phyloP scores from a whole-genome alignment of 2,888 invertebrate species.

The Celastrina argiolus region DNA sequence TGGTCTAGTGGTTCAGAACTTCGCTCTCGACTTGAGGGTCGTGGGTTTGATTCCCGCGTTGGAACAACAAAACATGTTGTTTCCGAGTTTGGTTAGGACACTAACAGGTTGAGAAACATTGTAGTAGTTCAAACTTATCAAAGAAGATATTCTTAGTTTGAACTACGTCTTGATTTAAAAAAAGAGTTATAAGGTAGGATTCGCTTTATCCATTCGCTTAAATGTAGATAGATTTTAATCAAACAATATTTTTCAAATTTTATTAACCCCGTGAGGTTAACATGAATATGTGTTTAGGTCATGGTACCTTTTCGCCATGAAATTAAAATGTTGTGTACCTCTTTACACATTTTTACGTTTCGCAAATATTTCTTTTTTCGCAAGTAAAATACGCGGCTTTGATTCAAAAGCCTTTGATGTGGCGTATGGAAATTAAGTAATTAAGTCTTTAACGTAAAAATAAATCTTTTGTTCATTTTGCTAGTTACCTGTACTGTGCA shows the following conservation, averaged over 20 bases:
- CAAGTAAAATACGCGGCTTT: not conserved
- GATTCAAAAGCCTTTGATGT: constrained; percentile 1
- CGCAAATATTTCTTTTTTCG: not conserved
- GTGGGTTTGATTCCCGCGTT: too few species aligned
- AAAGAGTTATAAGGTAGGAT: too few species aligned
- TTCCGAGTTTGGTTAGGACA: too few species aligned
- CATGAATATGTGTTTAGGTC: constrained; percentile 19
- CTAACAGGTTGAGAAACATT: too few species aligned
- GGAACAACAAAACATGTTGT: too few species aligned
- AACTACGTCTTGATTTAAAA: not conserved
- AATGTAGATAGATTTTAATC: not conserved
- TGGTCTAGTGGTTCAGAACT: too few species aligned
- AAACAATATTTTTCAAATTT: not conserved
- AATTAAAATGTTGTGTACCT: constrained; percentile 17
- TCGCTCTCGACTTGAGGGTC: too few species aligned
- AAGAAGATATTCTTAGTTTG: too few species aligned
- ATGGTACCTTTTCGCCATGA: constrained; percentile 13
- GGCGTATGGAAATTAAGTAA: constrained; percentile 6
- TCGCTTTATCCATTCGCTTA: too few species aligned
- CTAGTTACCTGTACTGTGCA: not conserved
- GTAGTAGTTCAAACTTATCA: too few species aligned
- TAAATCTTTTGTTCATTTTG: constrained; percentile 7
- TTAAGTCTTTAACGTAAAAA: constrained; percentile 3
- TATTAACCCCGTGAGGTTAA: not conserved
- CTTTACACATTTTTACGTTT: constrained; percentile 4